Conservation (phyloP, 1,140 invertebrate genomes). For the Drosophila tani region DNA sequence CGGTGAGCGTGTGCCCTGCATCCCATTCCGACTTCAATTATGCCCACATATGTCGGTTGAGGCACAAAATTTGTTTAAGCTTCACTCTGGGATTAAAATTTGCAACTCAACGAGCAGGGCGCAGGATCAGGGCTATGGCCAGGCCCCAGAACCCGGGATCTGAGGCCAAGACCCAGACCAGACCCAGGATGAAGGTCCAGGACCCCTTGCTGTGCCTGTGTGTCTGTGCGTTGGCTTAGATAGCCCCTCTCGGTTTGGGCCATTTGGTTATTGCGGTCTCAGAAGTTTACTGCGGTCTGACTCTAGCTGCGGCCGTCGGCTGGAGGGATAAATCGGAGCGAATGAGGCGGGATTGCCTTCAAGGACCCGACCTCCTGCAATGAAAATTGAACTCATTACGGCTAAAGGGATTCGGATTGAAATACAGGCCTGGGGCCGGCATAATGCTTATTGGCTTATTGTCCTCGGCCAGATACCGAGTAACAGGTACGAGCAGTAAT, state of each 20-base stretch:
- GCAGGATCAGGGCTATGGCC: constrained; percentile 21
- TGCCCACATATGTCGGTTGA: constrained; percentile 68
- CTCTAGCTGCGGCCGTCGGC: constrained; percentile 19
- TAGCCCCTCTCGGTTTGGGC: constrained; percentile 36
- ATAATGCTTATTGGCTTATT: constrained; percentile 62
- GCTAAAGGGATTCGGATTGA: constrained; percentile 32
- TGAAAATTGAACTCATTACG: constrained; percentile 61
- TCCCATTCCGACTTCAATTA: constrained; percentile 70
- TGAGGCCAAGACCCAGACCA: not conserved
- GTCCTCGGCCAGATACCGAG: constrained; percentile 8
- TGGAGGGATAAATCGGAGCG: constrained; percentile 4
- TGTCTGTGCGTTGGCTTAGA: constrained; percentile 36
- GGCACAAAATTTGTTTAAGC: constrained; percentile 82
- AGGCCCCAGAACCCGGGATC: constrained; percentile 1
- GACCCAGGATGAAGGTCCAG: constrained; percentile 13
- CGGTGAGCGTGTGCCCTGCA: constrained; percentile 16
- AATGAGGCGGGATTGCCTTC: constrained; percentile 24
- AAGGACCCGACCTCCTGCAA: constrained; percentile 34
- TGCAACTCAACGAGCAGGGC: constrained; percentile 49
- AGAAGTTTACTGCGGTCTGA: constrained; percentile 55
- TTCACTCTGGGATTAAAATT: constrained; percentile 75
- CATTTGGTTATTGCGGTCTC: constrained; percentile 63
- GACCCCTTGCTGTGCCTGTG: constrained; percentile 8
- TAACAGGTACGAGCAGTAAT: constrained; percentile 20
- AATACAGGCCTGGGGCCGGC: constrained; percentile 14